Evolutionary conservation across 2,888 invertebrate species (phyloP), one percentile per base, ranked within the genome.

Genomic region (Galerucella pusilla): DNA sequence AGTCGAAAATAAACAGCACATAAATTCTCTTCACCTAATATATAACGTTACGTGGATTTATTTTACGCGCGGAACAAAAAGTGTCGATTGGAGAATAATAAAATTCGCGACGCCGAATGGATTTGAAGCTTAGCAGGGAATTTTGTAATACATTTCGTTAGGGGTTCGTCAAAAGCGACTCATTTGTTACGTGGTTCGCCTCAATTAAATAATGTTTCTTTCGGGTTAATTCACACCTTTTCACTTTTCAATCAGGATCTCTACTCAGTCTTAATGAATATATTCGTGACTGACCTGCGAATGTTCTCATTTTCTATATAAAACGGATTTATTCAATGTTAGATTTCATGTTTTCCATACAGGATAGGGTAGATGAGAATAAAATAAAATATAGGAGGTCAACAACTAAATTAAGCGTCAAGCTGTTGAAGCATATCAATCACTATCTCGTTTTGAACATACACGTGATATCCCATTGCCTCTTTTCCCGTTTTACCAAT

Each of bases 241-340:
- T 57, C 57, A 57, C 16, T 57, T 57, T 57, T 57, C 57, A 57
- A 57, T 57, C 10, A 20, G 57, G 20, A n/a, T 9, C 10, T 20
- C 7, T 16, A 57, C 20, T 57, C 57, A 11, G n/a, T 57, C 16
- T 16, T 20, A 57, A 20, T 57, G 16, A 16, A 57, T 57, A 57
- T 57, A 57, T 57, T 57, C 57, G 57, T 57, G 57, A 57, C 16
- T 20, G 57, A 57, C 57, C 57, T 57, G 20, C 20, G 57, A 57
- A 57, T 57, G 16, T 57, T 20, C 57, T 57, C 57, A 57, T 57
- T 57, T 57, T 57, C 57, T 16, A 57, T 42, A 42, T 0, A 16
- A 20, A 57, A 20, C 10, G 20, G 11, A 57, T 16, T 16, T 20
- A 20, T n/a, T 57, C n/a, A n/a, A 52, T 52, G 52, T n/a, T n/a